Conservation (phyloP, 1,140 invertebrate genomes). For the Drosophila malerkotliana region DNA sequence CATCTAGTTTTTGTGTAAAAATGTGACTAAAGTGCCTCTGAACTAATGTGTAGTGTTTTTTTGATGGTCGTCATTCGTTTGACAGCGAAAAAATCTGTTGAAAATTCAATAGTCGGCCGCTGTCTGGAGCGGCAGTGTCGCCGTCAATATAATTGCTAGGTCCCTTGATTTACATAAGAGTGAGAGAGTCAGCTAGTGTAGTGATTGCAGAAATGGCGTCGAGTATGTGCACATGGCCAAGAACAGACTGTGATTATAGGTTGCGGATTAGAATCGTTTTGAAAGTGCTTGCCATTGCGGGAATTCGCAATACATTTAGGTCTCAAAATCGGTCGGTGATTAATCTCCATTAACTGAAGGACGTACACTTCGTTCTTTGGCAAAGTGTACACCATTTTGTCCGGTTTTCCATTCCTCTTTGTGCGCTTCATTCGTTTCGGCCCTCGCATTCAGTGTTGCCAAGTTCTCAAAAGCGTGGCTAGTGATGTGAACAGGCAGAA, state of each 20-base stretch:
- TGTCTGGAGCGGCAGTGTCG: slow-evolving; percentile 66
- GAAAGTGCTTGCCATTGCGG: slow-evolving; percentile 4
- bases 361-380: slow-evolving; percentile 21
- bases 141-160: slow-evolving; percentile 62
- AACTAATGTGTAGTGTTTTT: slow-evolving; percentile 41
- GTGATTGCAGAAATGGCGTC: slow-evolving; percentile 74
- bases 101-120: slow-evolving; percentile 65
- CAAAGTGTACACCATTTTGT: slow-evolving; percentile 73
- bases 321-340: slow-evolving; percentile 4
- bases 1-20: slow-evolving; percentile 32
- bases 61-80: slow-evolving; percentile 1
- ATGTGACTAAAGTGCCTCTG: slow-evolving; percentile 19
- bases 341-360: background rate
- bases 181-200: slow-evolving; percentile 65
- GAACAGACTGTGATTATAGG: slow-evolving; percentile 31
- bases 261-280: slow-evolving; percentile 22
- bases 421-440: slow-evolving; percentile 69
- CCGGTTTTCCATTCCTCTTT: slow-evolving; percentile 76
- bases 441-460: slow-evolving; percentile 68
- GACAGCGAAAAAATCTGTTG: slow-evolving; percentile 50
- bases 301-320: background rate
- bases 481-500: slow-evolving; percentile 46
- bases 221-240: slow-evolving; percentile 74
- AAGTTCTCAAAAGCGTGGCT: slow-evolving; percentile 23
- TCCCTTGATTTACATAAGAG: slow-evolving; percentile 65